Evolutionary conservation across 2,888 invertebrate genomes (phyloP).

Genomic region (Chrysomela aeneicollis): DNA sequence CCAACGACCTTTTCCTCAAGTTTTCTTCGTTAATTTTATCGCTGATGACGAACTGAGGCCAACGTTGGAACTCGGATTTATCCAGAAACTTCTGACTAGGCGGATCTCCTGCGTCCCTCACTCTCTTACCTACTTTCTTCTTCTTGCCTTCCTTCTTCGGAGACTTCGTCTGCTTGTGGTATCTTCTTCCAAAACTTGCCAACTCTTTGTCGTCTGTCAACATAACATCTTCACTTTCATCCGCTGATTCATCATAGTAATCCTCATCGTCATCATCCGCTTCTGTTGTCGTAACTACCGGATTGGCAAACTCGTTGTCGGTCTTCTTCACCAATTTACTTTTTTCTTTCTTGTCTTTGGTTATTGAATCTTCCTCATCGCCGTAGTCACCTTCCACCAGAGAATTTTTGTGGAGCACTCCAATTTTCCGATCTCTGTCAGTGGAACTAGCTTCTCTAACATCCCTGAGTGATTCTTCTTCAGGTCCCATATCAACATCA

Average conservation of each 20-base stretch:
- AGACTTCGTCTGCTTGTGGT: slow-evolving; percentile 27
- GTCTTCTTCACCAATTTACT: slow-evolving; percentile 40
- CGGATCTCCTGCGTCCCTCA: slow-evolving; percentile 21
- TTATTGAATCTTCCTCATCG: slow-evolving; percentile 45
- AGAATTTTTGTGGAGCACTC: slow-evolving; percentile 26
- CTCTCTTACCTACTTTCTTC: neutral
- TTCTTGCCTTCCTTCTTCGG: neutral
- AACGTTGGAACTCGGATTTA: slow-evolving; percentile 43
- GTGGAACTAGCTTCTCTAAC: slow-evolving; percentile 13
- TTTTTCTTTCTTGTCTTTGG: slow-evolving; percentile 26
- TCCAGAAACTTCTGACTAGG: slow-evolving; percentile 18
- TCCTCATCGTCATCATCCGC: slow-evolving; percentile 28
- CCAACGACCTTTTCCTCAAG: slow-evolving; percentile 35
- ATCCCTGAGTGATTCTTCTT: slow-evolving; percentile 21
- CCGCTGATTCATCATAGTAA: slow-evolving; percentile 32
- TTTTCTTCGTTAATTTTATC: slow-evolving; percentile 41
- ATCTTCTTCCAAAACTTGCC: slow-evolving; percentile 10
- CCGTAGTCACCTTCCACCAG: slow-evolving; percentile 45
- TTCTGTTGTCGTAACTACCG: slow-evolving; percentile 30
- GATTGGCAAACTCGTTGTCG: slow-evolving; percentile 41
- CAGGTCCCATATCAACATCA: slow-evolving; percentile 34
- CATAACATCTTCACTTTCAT: slow-evolving; percentile 14
- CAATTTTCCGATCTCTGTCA: slow-evolving; percentile 9
- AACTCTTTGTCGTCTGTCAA: slow-evolving; percentile 17
- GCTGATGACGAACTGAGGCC: slow-evolving; percentile 41